A percentile compares a stretch with the other conserved stretches of the same genome.
Conservation (phyloP, 2,113 vertebrate genomes). For the Podarcis muralis region DNA sequence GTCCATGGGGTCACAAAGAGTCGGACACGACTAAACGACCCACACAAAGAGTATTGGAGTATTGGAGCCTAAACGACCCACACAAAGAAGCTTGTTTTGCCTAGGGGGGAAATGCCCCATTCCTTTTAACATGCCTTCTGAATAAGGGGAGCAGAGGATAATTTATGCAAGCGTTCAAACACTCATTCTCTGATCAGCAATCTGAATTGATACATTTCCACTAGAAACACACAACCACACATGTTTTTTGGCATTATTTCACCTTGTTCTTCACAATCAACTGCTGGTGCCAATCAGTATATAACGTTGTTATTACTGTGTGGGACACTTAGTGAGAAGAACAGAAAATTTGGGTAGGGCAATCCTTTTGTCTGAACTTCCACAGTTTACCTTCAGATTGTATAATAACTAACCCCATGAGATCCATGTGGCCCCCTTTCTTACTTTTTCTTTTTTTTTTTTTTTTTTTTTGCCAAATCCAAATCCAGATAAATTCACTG, state of each 20-base stretch:
- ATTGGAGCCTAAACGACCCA: too few species aligned
- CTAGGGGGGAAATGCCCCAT: not conserved
- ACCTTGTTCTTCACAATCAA: not conserved
- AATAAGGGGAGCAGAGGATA: not conserved
- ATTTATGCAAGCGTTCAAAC: not conserved
- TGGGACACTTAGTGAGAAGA: not conserved
- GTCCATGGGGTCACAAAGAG: too few species aligned
- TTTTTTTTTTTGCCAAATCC: too few species aligned
- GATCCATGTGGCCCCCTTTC: too few species aligned
- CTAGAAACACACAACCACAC: not conserved
- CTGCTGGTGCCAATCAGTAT: not conserved
- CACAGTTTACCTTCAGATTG: not conserved
- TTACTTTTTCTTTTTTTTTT: too few species aligned
- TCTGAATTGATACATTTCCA: not conserved
- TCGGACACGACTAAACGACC: too few species aligned
- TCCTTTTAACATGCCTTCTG: not conserved
- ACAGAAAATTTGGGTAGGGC: too few species aligned
- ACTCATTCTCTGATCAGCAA: not conserved
- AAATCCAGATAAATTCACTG: too few species aligned
- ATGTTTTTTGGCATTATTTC: not conserved
- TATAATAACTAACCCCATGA: too few species aligned
- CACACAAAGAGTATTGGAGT: not conserved
- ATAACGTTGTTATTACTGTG: not conserved
- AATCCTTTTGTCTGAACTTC: not conserved
- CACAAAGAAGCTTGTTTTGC: not conserved